Base-by-base conservation (phyloP, 2,888 invertebrate genomes). In the Leucoptera coffeella region DNA sequence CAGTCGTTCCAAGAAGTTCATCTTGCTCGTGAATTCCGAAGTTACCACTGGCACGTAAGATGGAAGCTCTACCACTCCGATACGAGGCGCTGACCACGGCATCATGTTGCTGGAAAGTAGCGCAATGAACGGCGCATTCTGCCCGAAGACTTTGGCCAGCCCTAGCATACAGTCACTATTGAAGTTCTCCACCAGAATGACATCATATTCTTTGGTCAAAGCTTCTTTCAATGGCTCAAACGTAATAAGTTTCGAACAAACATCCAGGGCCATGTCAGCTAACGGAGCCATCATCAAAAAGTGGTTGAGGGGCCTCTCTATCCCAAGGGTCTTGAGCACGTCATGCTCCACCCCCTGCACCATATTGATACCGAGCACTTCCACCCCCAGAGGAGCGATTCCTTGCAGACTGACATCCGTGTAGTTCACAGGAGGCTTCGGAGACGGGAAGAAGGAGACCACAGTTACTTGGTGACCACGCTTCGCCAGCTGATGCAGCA, bases 131-230 rank as follows among this genome's bases (percentile, higher is more conserved):
- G 82, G 80, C 4, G 73, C 67, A 27, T 69, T 56, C 29, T 55
- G 35, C 1, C 50, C 53, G 35, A 80, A 59, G 14, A 74, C 42
- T 42, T 80, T 64, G 1, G 71, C 64, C 27, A 82, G 47, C 1
- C 76, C 80, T 25, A 80, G 45, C 48, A 78, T 73, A 30, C 82
- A 82, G 36, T 82, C 80, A 15, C 77, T 73, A 35, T 73, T 76
- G 35, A 82, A 82, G 33, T 73, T 64, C 43, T 81, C 81, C 12
- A 74, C 60, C 6, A 82, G 43, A 7, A 81, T 47, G 8, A 80
- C 39, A 41, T 85, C 84, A 35, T 79, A 84, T n/a, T 62, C 51
- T 17, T 47, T 46, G 32, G 52, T 47, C 35, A 71, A 31, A 6
- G 51, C 54, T 7, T 57, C 56, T 2, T 45, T 41, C 15, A 71